phyloP scores from a whole-genome alignment of 2,888 invertebrate species.

The Perizoma flavofasciatum region DNA sequence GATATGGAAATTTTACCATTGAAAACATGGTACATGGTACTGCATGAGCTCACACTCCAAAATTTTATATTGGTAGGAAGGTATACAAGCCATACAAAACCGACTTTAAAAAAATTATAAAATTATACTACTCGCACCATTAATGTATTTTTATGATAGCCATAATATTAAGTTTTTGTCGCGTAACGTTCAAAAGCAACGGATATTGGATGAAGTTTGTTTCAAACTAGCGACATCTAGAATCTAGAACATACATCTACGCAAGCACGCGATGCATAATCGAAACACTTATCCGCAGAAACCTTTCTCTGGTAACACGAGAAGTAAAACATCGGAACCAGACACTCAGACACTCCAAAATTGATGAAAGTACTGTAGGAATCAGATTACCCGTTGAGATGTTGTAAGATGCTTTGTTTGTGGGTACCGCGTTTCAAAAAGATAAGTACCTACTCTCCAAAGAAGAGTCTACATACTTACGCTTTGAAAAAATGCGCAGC shows the following conservation, averaged over 20 bases:
- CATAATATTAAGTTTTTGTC: no score
- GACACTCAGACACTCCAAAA: slow-evolving; percentile 27
- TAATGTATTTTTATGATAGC: no score
- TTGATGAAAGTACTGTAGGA: slow-evolving; percentile 35
- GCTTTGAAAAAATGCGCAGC: no score
- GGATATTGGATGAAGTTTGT: no score
- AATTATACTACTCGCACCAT: no score
- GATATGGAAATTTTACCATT: slow-evolving; percentile 40
- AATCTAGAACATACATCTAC: background rate
- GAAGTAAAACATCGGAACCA: slow-evolving; percentile 34
- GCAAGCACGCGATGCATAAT: background rate
- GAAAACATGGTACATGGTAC: no score
- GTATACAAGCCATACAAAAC: no score
- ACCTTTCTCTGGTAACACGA: slow-evolving; percentile 26
- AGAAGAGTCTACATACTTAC: no score
- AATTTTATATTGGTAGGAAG: no score
- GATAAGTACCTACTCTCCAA: background rate
- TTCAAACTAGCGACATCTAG: no score
- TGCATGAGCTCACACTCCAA: no score
- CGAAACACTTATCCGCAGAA: background rate
- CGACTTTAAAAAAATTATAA: background rate
- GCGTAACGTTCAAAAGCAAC: no score
- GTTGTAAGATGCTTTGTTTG: slow-evolving; percentile 4
- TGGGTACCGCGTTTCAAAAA: slow-evolving; percentile 9
- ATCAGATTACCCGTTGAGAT: slow-evolving; percentile 29